A percentile compares a stretch with the other conserved stretches of the same genome.
phyloP scores from a whole-genome alignment of 2,113 vertebrate species.

The Chunga burmeisteri region DNA sequence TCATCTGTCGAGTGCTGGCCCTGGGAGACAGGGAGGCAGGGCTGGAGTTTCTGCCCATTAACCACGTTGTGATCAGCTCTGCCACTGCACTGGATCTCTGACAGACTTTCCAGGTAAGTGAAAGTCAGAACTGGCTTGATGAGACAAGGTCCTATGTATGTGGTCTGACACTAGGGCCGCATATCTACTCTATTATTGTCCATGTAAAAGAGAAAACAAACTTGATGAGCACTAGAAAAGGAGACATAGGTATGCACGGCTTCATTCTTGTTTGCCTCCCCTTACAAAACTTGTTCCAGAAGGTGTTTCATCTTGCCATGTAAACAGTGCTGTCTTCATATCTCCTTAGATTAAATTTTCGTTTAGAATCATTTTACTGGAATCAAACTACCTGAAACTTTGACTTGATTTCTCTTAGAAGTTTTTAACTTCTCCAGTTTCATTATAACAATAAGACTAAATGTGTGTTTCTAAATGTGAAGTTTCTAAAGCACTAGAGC shows the following conservation, averaged over 20 bases:
- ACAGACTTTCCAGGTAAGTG: neutral
- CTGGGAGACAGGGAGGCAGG: neutral
- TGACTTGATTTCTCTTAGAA: neutral
- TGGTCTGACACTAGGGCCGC: rapidly evolving
- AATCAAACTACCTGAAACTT: neutral
- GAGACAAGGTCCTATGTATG: neutral
- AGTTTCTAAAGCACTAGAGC: neutral
- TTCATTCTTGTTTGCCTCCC: neutral
- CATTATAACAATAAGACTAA: neutral
- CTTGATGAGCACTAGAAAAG: neutral
- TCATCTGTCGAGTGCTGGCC: neutral
- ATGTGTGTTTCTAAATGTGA: neutral
- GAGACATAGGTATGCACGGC: rapidly evolving
- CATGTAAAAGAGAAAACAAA: neutral
- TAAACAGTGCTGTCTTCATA: neutral
- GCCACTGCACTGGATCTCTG: neutral
- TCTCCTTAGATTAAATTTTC: neutral
- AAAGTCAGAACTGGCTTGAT: neutral
- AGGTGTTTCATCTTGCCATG: neutral
- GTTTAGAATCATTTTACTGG: neutral
- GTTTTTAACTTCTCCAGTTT: neutral
- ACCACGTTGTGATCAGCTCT: neutral
- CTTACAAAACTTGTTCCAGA: neutral
- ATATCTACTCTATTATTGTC: neutral
- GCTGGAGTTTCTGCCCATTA: neutral